phyloP scores from a whole-genome alignment of 2,113 vertebrate species.

The Bos javanicus region DNA sequence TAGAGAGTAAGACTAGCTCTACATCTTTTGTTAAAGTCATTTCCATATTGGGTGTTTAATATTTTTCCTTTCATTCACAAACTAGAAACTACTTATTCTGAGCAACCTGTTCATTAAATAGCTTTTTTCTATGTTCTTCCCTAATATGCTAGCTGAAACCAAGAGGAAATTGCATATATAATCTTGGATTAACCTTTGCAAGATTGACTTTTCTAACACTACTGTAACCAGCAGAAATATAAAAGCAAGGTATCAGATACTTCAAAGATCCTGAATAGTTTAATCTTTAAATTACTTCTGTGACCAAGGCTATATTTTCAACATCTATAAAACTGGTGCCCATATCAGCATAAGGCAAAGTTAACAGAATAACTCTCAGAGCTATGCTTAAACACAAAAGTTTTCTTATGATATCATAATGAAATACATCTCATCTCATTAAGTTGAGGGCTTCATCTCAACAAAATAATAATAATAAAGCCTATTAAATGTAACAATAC shows the following conservation, averaged over 20 bases:
- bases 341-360: not conserved
- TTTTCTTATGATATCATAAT: not conserved
- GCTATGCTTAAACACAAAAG: not conserved
- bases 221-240: not conserved
- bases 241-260: not conserved
- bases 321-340: not conserved
- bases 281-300: constrained; percentile 12
- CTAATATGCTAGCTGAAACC: not conserved
- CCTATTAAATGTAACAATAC: not conserved
- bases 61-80: not conserved
- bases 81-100: not conserved
- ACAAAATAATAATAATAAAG: not conserved
- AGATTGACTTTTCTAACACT: not conserved
- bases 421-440: not conserved
- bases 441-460: not conserved
- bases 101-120: not conserved
- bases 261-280: not conserved
- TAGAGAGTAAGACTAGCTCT: not conserved
- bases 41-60: not conserved
- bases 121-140: not conserved
- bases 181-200: constrained; percentile 14
- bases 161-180: not conserved
- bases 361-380: not conserved
- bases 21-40: not conserved
- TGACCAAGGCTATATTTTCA: not conserved